Base-by-base conservation (phyloP, 2,113 vertebrate genomes). In the Murina feae region DNA sequence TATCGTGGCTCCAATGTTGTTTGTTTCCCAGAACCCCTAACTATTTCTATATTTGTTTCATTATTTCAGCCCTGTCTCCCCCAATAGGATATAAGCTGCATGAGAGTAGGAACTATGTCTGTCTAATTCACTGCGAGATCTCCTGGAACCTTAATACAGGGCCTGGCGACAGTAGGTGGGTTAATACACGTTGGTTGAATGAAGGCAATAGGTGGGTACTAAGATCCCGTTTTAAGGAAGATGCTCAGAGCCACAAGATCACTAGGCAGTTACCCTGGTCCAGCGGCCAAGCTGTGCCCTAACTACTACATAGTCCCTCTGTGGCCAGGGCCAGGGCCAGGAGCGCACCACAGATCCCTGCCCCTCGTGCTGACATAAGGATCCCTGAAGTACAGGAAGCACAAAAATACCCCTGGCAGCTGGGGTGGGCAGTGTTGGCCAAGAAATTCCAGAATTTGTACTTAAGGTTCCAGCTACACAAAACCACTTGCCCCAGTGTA, bases 291-390 rank as follows among this genome's bases (percentile, higher is more conserved):
- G 44, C 17, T 9, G 5, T 53, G 32, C 42, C 42, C 83, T 55
- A 9, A 3, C 9, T 10, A 5, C 14, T 32, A 8, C 23, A 28
- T 4, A 1, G 51, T 49, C 16, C 71, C 51, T 72, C 47, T 44
- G 25, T 25, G 47, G 9, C 37, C 25, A 1, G 58, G 53, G 9
- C 32, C 3, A 0, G 65, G 53, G 10, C 32, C 4, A 0, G 3
- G 10, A 42, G 60, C 11, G 12, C 17, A 3, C 60, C 79, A 6
- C 39, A 60, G 4, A 51, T 44, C 84, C 60, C 63, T 82, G 28
- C 51, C 81, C 30, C 1, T 39, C 0, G 0, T 14, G 32, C 68
- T 60, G 58, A 21, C 32, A 7, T 1, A 35, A 80, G 13, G 60
- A 37, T 6, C 87, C 78, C 39, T 18, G 13, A 35, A 32, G 37